Percentiles rank a stretch among this genome's conserved stretches.
phyloP scores from a whole-genome alignment of 2,113 vertebrate genomes.

The Ophthalmolycus amberensis region DNA sequence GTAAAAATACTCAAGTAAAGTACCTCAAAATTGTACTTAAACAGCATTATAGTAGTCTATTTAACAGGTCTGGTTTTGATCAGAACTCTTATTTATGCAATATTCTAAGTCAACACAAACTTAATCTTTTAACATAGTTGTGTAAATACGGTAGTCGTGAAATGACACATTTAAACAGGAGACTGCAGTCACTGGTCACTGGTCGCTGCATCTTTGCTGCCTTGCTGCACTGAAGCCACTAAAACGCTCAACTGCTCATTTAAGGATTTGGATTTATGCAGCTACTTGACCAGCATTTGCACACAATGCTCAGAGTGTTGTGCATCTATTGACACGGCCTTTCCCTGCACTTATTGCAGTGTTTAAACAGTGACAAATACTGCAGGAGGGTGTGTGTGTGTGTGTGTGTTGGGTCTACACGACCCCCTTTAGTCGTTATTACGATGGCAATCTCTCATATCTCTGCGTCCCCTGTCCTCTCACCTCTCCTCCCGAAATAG shows the following conservation, averaged over 20 bases:
- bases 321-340: not conserved
- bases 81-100: not conserved
- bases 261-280: slow-evolving; percentile 1
- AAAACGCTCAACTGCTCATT: slow-evolving; percentile 9
- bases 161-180: slow-evolving; percentile 12
- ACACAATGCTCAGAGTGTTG: not conserved
- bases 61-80: not conserved
- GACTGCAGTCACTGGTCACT: slow-evolving; percentile 13
- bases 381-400: slow-evolving; percentile 24
- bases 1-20: not conserved
- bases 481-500: slow-evolving; percentile 35
- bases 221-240: slow-evolving; percentile 42
- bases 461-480: slow-evolving; percentile 23
- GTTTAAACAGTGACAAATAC: slow-evolving; percentile 29
- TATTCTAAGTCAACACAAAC: not conserved
- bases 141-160: not conserved
- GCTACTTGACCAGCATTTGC: not conserved
- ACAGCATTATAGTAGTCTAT: too few relatives aligned
- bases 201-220: slow-evolving; percentile 38
- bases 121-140: not conserved
- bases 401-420: not conserved
- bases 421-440: not conserved
- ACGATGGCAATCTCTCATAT: slow-evolving; percentile 38
- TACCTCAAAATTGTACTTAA: not conserved
- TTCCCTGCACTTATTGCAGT: slow-evolving; percentile 11